Evolutionary conservation across 2,113 vertebrate species (phyloP).

Genomic region (Collichthys lucidus): DNA sequence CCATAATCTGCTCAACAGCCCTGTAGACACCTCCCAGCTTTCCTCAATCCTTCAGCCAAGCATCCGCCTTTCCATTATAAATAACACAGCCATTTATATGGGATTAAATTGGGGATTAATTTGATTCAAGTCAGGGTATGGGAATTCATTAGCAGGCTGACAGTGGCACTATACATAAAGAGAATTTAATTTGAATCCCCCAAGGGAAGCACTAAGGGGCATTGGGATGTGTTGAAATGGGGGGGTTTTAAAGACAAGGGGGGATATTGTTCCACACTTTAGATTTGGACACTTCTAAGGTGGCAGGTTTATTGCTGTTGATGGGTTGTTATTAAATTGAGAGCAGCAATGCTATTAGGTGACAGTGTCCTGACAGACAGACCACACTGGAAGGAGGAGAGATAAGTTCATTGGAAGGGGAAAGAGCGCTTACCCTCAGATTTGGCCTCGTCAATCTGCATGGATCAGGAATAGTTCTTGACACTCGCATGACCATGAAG

Average conservation of each 20-base stretch:
- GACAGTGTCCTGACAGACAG: slow-evolving; percentile 7
- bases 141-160: slow-evolving; percentile 81
- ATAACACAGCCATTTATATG: slow-evolving; percentile 82
- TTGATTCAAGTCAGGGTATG: slow-evolving; percentile 83
- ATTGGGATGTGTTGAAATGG: slow-evolving; percentile 57
- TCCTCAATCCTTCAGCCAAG: slow-evolving; percentile 74
- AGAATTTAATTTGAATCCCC: slow-evolving; percentile 82
- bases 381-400: neutral
- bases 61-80: slow-evolving; percentile 80
- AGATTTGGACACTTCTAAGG: slow-evolving; percentile 59
- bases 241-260: slow-evolving; percentile 67
- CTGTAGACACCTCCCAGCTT: slow-evolving; percentile 77
- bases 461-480: slow-evolving; percentile 49
- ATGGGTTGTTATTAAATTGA: slow-evolving; percentile 70
- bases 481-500: slow-evolving; percentile 44
- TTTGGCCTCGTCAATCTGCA: slow-evolving; percentile 38
- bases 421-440: slow-evolving; percentile 26
- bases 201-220: slow-evolving; percentile 66
- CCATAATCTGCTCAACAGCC: slow-evolving; percentile 81
- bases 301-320: slow-evolving; percentile 69
- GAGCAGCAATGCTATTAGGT: slow-evolving; percentile 34
- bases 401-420: neutral
- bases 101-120: slow-evolving; percentile 85
- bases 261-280: slow-evolving; percentile 63
- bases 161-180: slow-evolving; percentile 76